These are phyloP conservation scores for Mugil cephalus DNA, from an alignment of 2,113 vertebrate species.

Conservation along the genomic window DNA sequence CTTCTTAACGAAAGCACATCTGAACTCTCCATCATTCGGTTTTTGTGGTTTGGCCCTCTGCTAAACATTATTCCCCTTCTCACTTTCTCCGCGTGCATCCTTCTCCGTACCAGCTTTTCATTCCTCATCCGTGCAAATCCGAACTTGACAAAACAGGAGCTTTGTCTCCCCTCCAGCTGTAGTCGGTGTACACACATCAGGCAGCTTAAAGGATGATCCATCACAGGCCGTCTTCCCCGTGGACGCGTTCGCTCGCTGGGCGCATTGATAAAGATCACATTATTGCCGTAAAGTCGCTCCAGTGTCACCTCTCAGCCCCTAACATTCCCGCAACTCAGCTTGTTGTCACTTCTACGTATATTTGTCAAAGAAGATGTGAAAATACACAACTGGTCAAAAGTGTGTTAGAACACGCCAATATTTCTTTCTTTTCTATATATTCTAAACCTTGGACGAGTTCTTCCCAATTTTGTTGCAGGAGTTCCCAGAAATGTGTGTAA, in stretches of 20 bases:
- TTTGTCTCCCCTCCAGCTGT: constrained; percentile 11
- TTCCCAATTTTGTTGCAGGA: too few species aligned
- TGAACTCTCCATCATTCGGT: constrained; percentile 35
- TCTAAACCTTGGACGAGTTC: too few species aligned
- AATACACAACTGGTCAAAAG: not conserved
- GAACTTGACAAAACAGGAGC: constrained; percentile 47
- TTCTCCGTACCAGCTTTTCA: not conserved
- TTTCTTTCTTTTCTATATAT: too few species aligned
- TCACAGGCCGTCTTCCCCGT: not conserved
- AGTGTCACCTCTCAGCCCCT: constrained; percentile 31
- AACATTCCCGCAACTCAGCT: constrained; percentile 32
- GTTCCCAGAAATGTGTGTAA: too few species aligned
- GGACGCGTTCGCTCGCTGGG: constrained; percentile 1
- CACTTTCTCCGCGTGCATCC: not conserved
- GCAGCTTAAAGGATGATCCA: not conserved
- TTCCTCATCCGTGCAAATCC: not conserved
- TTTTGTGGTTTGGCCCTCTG: constrained; percentile 35
- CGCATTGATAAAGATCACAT: constrained; percentile 19
- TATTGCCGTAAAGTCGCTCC: constrained; percentile 26
- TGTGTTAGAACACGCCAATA: too few species aligned
- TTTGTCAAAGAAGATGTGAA: constrained; percentile 8
- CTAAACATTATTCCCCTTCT: not conserved
- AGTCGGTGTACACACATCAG: constrained; percentile 10
- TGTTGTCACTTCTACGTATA: not conserved
- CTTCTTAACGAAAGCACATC: constrained; percentile 29